Evolutionary conservation across 2,113 vertebrate genomes (phyloP), one percentile per base, ranked within the genome.

Genomic region (Dromaius novaehollandiae): DNA sequence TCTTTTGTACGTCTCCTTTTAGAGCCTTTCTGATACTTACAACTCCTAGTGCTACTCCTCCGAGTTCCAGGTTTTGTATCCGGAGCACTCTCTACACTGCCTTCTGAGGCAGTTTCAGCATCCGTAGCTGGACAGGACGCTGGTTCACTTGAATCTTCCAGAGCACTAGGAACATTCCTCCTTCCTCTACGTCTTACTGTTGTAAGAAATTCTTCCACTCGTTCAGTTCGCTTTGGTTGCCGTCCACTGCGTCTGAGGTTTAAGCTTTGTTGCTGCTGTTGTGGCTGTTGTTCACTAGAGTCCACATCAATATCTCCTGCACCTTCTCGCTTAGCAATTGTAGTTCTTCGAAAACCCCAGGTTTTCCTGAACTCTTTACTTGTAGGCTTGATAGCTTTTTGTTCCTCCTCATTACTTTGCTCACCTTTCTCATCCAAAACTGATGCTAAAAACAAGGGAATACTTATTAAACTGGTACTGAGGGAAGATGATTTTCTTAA

Each of bases 301-400:
- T 98, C 98, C 20, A 84, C 89, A 38, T 99, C 98, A 0, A 84
- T 76, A 36, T 99, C 99, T 13, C 98, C 98, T 4, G 97, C 94
- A 32, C 98, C 97, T 83, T 99, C 99, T 19, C 99, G 98, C 86
- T 98, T 98, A 9, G 99, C 99, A 50, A 99, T 99, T 0, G 99
- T 99, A 58, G 99, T 99, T 82, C 99, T 98, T 13, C 99, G 98
- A 93, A 99, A 99, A 2, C 99, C 99, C 99, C 99, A 99, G 3
- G 99, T 99, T 95, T 99, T 99, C 95, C 97, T 98, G 86, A 99
- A 98, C 89, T 99, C 98, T 38, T 98, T 99, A 77, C 99, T 97
- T 26, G 98, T 98, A 1, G 98, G 98, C 34, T 98, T 99, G 60
- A 98, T 78, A 38, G 89, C 90, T 53, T 96, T 98, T 13, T 98